Conservation (phyloP, 2,888 invertebrate genomes). For the Cremastobaeus sp. region DNA sequence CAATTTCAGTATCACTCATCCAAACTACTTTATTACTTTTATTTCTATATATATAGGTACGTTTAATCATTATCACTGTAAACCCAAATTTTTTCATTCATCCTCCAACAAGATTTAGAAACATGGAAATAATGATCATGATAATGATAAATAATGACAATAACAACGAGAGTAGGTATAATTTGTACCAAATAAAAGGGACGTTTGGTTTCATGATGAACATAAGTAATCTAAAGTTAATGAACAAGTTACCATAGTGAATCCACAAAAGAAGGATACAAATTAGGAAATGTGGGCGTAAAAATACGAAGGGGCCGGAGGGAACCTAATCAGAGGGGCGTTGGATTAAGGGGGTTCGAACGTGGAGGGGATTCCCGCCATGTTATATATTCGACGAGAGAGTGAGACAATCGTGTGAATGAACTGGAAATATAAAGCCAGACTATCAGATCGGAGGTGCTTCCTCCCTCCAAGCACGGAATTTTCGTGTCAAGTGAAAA, state of each 20-base stretch:
- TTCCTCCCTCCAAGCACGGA: conserved; percentile 31
- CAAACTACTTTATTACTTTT: too few relatives aligned
- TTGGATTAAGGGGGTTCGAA: conserved; percentile 70
- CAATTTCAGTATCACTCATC: background rate
- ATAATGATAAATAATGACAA: too few relatives aligned
- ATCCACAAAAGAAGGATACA: background rate
- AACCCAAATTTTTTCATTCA: too few relatives aligned
- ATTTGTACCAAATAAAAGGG: too few relatives aligned
- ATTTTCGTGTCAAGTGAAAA: conserved; percentile 19
- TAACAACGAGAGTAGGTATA: too few relatives aligned
- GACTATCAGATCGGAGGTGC: conserved; percentile 49
- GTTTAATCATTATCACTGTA: too few relatives aligned
- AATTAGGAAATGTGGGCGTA: conserved; percentile 52
- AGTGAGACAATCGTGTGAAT: conserved; percentile 72
- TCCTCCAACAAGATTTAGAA: too few relatives aligned
- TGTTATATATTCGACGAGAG: conserved; percentile 76
- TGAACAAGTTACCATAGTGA: too few relatives aligned
- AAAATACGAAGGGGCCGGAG: conserved; percentile 56
- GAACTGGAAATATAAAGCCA: conserved; percentile 73
- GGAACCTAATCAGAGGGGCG: conserved; percentile 72
- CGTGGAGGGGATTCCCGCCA: conserved; percentile 71
- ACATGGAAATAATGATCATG: too few relatives aligned
- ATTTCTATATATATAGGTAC: too few relatives aligned
- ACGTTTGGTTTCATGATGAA: too few relatives aligned
- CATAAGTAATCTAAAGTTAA: too few relatives aligned